These are phyloP conservation scores for Apamea crenata DNA, from an alignment of 2,888 invertebrate genomes.

Conservation along the genomic window DNA sequence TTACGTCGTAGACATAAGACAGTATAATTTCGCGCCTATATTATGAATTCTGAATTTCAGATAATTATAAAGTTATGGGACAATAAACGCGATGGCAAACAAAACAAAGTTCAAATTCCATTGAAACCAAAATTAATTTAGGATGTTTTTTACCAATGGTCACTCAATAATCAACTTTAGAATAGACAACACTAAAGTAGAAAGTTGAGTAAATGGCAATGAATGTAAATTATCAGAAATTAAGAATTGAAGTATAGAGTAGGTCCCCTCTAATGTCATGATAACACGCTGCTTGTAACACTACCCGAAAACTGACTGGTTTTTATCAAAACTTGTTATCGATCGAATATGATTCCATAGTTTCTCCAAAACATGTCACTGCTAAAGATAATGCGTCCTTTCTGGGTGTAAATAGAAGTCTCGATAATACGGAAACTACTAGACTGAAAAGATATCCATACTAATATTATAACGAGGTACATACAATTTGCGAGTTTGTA, in stretches of 20 bases:
- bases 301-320: neutral
- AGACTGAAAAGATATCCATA: too few relatives aligned
- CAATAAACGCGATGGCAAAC: neutral
- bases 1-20: neutral
- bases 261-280: neutral
- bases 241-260: too few relatives aligned
- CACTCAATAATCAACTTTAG: too few relatives aligned
- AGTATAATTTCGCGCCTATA: neutral
- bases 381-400: conserved; percentile 19
- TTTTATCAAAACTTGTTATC: conserved; percentile 23
- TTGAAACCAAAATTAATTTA: neutral
- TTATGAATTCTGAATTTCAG: neutral
- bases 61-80: neutral
- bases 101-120: neutral
- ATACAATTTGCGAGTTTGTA: too few relatives aligned
- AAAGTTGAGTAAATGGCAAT: too few relatives aligned
- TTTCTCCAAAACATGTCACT: conserved; percentile 21
- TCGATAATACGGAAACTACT: neutral
- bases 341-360: conserved; percentile 7
- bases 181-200: neutral
- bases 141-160: neutral
- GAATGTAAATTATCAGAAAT: too few relatives aligned
- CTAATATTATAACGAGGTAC: too few relatives aligned
- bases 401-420: neutral
- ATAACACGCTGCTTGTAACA: conserved; percentile 2